Evolutionary conservation across 2,797 vertebrate species (phyloP).

Genomic region (Anas bahamensis): DNA sequence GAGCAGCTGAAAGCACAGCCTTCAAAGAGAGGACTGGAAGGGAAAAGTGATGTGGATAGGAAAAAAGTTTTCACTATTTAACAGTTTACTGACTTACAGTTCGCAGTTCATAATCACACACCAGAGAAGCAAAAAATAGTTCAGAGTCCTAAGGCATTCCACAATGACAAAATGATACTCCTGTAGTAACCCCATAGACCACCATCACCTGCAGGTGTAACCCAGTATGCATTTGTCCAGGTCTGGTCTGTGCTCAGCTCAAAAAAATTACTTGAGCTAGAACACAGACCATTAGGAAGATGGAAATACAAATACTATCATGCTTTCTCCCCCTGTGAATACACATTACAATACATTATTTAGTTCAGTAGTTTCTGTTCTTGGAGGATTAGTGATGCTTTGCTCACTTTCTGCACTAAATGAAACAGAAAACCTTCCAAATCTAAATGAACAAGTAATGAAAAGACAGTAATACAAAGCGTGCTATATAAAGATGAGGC

Average conservation of each 20-base stretch:
- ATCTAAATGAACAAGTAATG: slow-evolving; percentile 38
- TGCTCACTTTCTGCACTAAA: background rate
- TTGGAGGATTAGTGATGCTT: background rate
- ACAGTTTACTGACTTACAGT: background rate
- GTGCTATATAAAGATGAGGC: slow-evolving; percentile 17
- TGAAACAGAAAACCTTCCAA: slow-evolving; percentile 21
- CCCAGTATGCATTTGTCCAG: background rate
- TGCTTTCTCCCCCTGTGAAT: background rate
- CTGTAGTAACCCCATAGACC: accelerated
- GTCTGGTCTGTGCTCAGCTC: background rate
- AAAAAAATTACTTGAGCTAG: background rate
- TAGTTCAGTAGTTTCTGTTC: background rate
- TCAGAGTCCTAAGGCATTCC: background rate
- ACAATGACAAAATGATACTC: background rate
- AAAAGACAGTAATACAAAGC: background rate
- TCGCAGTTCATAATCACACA: accelerated
- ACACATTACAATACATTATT: background rate
- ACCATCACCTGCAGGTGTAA: background rate
- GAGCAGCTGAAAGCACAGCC: background rate
- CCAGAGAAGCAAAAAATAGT: background rate
- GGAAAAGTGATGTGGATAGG: background rate
- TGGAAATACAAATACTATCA: background rate
- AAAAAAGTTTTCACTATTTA: background rate
- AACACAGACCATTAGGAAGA: background rate
- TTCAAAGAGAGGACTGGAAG: background rate